phyloP scores from a whole-genome alignment of 1,140 invertebrate species.

The Rhizoglyphus robini region DNA sequence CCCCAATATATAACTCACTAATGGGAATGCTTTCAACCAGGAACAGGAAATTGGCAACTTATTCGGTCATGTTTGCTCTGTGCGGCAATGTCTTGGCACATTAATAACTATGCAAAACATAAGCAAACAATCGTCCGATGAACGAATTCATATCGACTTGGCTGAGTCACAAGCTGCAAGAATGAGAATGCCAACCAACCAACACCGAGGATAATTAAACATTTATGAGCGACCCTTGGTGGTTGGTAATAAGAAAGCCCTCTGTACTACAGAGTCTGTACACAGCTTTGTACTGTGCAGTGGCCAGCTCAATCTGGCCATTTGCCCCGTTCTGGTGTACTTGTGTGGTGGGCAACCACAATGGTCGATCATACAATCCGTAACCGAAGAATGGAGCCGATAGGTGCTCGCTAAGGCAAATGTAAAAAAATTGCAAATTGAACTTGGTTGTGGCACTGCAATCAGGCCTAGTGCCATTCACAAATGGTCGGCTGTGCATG shows the following conservation, averaged over 20 bases:
- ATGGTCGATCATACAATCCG: background rate
- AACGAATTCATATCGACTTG: background rate
- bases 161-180: too few species aligned
- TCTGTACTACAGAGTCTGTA: too few species aligned
- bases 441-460: background rate
- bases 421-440: slow-evolving; percentile 8
- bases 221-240: background rate
- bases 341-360: background rate
- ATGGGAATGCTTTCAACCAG: slow-evolving; percentile 15
- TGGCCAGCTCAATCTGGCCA: too few species aligned
- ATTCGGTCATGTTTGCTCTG: slow-evolving; percentile 12
- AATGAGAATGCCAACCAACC: too few species aligned
- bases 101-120: slow-evolving; percentile 10
- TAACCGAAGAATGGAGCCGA: background rate
- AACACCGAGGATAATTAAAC: background rate
- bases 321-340: background rate
- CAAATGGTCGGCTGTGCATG: background rate
- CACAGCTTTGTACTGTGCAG: too few species aligned
- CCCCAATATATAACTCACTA: too few species aligned
- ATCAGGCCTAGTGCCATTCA: background rate
- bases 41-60: slow-evolving; percentile 15
- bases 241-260: too few species aligned
- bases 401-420: background rate
- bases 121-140: background rate
- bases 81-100: background rate